Conservation (phyloP, 2,113 vertebrate species). For the Cephalopholis sonnerati region DNA sequence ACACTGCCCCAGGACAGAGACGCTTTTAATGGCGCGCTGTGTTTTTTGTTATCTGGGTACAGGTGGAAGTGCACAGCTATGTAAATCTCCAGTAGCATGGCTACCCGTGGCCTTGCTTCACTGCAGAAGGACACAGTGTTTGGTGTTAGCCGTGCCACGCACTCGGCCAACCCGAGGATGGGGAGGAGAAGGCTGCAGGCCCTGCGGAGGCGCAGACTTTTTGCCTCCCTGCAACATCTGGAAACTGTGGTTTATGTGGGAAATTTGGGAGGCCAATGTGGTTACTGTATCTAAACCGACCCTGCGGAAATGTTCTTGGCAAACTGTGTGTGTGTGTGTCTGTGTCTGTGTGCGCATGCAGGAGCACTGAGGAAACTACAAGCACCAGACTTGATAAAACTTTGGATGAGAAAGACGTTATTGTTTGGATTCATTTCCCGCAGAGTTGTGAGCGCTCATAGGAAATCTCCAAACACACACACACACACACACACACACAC, state of each 20-base stretch:
- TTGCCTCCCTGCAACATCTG: constrained; percentile 75
- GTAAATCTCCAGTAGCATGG: constrained; percentile 51
- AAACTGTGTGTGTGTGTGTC: constrained; percentile 10
- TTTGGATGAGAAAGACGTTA: constrained; percentile 32
- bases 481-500: constrained; percentile 9
- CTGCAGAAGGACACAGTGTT: constrained; percentile 49
- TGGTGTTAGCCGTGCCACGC: constrained; percentile 44
- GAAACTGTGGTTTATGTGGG: constrained; percentile 72
- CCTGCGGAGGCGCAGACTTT: constrained; percentile 33
- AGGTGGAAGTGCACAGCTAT: constrained; percentile 63
- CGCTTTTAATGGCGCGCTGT: constrained; percentile 37
- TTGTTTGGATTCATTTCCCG: constrained; percentile 42
- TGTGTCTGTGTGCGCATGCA: constrained; percentile 27
- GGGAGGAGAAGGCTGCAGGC: constrained; percentile 30
- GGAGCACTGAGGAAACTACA: constrained; percentile 34
- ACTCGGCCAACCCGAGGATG: constrained; percentile 30
- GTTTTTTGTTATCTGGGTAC: constrained; percentile 51
- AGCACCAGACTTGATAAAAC: constrained; percentile 24
- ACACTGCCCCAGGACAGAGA: constrained; percentile 64
- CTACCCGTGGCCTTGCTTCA: constrained; percentile 41
- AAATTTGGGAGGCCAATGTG: constrained; percentile 63
- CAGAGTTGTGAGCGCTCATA: constrained; percentile 9
- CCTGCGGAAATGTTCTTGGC: constrained; percentile 67
- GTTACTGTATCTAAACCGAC: constrained; percentile 65
- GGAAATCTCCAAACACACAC: not conserved